Evolutionary conservation across 1,140 invertebrate species (phyloP), one percentile per base, ranked within the genome.

Genomic region (Olivierus martensii): DNA sequence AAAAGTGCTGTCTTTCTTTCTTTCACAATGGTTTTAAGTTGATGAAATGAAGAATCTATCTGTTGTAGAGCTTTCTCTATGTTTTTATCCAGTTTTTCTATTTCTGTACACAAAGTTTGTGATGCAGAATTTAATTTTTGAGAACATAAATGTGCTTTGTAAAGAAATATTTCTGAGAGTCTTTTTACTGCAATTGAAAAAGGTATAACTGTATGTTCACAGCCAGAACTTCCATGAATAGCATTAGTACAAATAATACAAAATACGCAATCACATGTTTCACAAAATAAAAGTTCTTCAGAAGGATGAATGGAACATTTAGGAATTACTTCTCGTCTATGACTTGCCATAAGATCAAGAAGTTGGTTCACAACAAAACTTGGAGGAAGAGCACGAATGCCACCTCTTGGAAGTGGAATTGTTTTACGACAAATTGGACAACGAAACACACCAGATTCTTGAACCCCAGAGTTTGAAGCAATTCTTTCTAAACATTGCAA

Each of bases 141-240:
- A 59, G 87, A 79, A 72, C 86, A 89, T 67, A 90, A 84, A 63
- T 93, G 91, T 12, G 88, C 89, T 74, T 93, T 92, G 66, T 94
- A 94, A 45, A 92, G 75, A 42, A 95, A 72, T 67, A 95, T 95
- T 72, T 95, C 90, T 0, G 87, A 91, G 87, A 94, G 93, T 60
- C 90, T 77, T 71, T 95, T 95, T 63, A 95, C 91, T 42, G 91
- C 90, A 68, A 94, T 90, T 34, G 88, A 90, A 70, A 94, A 93
- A 17, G 91, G 90, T 64, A 94, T 90, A 56, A 93, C 87, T 39
- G 87, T 92, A 63, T 61, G 55, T 28, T 51, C 47, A 51, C 48
- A 46, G 14, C 39, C 37, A 22, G 42, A 45, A 55, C 56, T 56
- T 21, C 57, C 61, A 54, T 69, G 67, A 17, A 54, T 55, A n/a